Conservation (phyloP, 1,140 invertebrate species). For the Asobara japonica region DNA sequence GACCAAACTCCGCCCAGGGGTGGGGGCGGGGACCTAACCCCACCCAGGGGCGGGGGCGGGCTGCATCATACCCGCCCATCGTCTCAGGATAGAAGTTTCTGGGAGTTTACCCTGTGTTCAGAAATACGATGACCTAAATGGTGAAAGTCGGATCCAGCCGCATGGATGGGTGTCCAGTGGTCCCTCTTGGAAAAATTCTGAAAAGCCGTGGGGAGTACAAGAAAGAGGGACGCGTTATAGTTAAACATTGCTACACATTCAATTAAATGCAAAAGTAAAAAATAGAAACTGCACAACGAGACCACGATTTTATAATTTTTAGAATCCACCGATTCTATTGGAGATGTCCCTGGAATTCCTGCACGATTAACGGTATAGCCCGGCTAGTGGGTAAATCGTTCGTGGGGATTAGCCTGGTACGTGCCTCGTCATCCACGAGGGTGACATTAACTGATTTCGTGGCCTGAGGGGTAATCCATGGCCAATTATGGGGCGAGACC, state of each 20-base stretch:
- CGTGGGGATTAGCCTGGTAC: constrained; percentile 35
- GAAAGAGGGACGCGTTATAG: background rate
- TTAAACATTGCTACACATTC: background rate
- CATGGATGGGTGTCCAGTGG: too few species aligned
- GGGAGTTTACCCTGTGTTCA: too few species aligned
- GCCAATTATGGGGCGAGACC: constrained; percentile 43
- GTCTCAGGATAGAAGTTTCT: too few species aligned
- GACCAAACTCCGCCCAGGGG: too few species aligned
- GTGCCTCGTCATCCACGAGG: constrained; percentile 42
- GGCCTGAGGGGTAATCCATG: constrained; percentile 48
- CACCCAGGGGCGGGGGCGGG: too few species aligned
- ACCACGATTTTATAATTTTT: background rate
- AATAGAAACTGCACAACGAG: background rate
- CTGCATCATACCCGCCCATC: too few species aligned
- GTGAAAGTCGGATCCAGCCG: too few species aligned
- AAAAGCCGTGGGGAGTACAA: too few species aligned
- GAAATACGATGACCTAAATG: too few species aligned
- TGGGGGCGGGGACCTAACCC: too few species aligned
- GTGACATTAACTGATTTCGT: constrained; percentile 56
- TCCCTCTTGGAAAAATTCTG: too few species aligned
- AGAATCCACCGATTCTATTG: background rate
- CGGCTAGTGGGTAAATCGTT: constrained; percentile 32
- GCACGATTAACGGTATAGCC: constrained; percentile 34
- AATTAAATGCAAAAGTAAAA: background rate
- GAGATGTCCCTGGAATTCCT: constrained; percentile 12